Conservation (phyloP, 2,113 vertebrate genomes). For the Antennarius striatus region DNA sequence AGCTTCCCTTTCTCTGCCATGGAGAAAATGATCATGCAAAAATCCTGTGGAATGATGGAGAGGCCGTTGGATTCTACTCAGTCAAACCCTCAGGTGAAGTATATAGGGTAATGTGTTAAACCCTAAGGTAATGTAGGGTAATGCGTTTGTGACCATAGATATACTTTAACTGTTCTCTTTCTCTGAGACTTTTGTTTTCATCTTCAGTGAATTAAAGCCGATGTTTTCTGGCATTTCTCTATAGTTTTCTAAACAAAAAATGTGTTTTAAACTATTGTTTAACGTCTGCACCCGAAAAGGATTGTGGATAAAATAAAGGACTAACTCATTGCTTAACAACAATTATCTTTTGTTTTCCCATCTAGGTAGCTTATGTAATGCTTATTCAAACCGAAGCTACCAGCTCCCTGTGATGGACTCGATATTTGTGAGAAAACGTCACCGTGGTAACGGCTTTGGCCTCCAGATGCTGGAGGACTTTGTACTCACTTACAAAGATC, state of each 20-base stretch:
- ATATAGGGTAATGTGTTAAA: too few species aligned
- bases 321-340: too few species aligned
- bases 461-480: slow-evolving; percentile 89
- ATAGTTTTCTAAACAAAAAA: too few species aligned
- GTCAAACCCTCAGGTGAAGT: slow-evolving; percentile 86
- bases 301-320: too few species aligned
- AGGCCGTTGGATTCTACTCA: slow-evolving; percentile 93
- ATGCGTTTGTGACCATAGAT: background rate
- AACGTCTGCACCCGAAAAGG: too few species aligned
- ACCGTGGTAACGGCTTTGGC: slow-evolving; percentile 78
- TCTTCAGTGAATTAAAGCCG: too few species aligned
- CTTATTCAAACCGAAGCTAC: slow-evolving; percentile 70
- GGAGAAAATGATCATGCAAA: slow-evolving; percentile 84
- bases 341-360: background rate
- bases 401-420: slow-evolving; percentile 88
- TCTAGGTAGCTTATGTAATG: slow-evolving; percentile 78
- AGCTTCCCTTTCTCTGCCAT: slow-evolving; percentile 89
- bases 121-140: background rate
- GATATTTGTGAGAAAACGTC: slow-evolving; percentile 85
- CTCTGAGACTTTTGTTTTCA: background rate
- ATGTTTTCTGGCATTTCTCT: too few species aligned
- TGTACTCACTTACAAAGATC: slow-evolving; percentile 82
- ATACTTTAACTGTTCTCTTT: background rate
- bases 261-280: too few species aligned
- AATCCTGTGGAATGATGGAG: slow-evolving; percentile 89